Conservation (phyloP, 1,140 invertebrate genomes). For the Drosophila nasuta region DNA sequence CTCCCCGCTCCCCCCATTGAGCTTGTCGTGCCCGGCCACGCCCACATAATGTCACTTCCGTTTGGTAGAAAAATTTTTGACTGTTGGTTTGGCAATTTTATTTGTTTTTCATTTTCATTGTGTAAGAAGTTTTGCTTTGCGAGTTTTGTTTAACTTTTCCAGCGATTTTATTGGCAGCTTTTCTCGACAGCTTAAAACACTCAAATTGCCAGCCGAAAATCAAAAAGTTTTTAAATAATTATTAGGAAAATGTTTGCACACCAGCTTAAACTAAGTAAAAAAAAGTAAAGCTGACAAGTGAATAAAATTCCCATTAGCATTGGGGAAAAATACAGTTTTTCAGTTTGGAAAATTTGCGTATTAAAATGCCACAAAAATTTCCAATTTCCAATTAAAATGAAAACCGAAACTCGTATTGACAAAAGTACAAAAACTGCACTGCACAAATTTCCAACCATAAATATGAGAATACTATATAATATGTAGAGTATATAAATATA, state of each 20-base stretch:
- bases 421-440: slow-evolving; percentile 30
- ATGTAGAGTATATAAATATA: background rate
- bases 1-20: background rate
- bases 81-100: slow-evolving; percentile 24
- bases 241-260: slow-evolving; percentile 10
- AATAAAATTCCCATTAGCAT: slow-evolving; percentile 13
- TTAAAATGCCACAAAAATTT: slow-evolving; percentile 5
- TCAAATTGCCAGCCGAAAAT: slow-evolving; percentile 6
- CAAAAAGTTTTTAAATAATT: slow-evolving; percentile 39
- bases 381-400: slow-evolving; percentile 32
- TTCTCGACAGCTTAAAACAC: slow-evolving; percentile 30
- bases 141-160: slow-evolving; percentile 26
- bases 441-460: slow-evolving; percentile 16
- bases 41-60: slow-evolving; percentile 33
- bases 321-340: background rate
- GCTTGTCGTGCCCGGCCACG: background rate
- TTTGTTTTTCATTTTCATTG: slow-evolving; percentile 42
- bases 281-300: slow-evolving; percentile 9
- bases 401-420: slow-evolving; percentile 3
- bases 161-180: slow-evolving; percentile 27
- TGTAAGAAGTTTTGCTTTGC: slow-evolving; percentile 20
- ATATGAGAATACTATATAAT: slow-evolving; percentile 16
- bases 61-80: background rate
- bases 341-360: background rate
- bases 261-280: slow-evolving; percentile 4